Conservation (phyloP, 2,113 vertebrate genomes). For the Probosciger aterrimus region DNA sequence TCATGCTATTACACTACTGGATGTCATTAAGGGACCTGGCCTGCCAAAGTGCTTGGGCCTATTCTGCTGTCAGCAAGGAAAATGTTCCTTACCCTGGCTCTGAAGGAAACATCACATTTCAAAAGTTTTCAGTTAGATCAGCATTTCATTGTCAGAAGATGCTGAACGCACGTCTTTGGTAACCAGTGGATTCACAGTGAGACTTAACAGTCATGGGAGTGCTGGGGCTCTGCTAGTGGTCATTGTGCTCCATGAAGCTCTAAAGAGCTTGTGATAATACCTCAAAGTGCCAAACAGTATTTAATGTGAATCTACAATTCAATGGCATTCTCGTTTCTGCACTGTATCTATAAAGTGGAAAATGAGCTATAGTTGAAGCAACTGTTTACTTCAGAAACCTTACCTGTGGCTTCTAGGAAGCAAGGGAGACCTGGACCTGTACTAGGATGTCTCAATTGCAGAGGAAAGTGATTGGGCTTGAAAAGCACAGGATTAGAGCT, state of each 20-base stretch:
- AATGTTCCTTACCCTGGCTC: background rate
- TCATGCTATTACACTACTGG: background rate
- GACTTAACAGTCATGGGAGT: background rate
- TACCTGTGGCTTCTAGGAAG: background rate
- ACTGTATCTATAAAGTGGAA: background rate
- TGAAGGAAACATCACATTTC: background rate
- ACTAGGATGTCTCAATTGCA: background rate
- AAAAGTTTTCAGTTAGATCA: background rate
- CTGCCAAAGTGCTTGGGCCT: background rate
- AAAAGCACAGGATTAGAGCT: background rate
- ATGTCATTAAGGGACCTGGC: background rate
- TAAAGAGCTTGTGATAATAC: background rate
- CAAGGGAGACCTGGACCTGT: background rate
- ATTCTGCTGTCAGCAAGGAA: background rate
- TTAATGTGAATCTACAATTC: background rate
- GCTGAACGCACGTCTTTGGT: background rate
- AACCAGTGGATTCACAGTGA: background rate
- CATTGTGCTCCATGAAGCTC: background rate
- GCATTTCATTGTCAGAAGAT: background rate
- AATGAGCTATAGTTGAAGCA: background rate
- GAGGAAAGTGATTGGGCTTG: background rate
- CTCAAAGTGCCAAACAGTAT: accelerated
- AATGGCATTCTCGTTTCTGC: background rate
- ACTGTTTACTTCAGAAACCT: background rate
- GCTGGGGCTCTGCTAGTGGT: background rate